Evolutionary conservation across 2,797 vertebrate species (phyloP).

Genomic region (Lacerta viridis): DNA sequence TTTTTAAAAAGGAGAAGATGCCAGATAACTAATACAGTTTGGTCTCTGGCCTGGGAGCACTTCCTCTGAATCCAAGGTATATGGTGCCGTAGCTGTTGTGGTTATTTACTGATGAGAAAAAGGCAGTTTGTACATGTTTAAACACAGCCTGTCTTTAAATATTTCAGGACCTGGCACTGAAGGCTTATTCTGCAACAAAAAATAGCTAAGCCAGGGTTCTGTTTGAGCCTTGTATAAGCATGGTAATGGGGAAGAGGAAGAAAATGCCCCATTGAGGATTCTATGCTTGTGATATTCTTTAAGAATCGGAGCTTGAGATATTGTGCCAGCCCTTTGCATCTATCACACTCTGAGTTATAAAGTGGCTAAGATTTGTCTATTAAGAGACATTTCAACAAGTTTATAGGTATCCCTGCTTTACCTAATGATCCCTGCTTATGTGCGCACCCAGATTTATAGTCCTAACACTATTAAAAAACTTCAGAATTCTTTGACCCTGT

Average conservation of each 20-base stretch:
- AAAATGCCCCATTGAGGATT: conserved; percentile 75
- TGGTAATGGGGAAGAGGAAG: neutral
- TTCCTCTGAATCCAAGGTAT: neutral
- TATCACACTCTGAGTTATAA: conserved; percentile 72
- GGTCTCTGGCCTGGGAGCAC: neutral
- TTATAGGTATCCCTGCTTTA: conserved; percentile 74
- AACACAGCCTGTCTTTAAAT: neutral
- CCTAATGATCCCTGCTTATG: conserved; percentile 58
- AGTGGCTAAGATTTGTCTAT: conserved; percentile 77
- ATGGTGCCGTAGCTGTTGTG: too few species aligned
- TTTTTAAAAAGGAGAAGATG: neutral
- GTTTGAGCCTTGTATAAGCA: neutral
- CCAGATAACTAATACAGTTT: neutral
- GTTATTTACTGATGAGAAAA: neutral
- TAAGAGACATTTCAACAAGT: conserved; percentile 74
- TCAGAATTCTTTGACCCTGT: conserved; percentile 81
- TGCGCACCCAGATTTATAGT: conserved; percentile 76
- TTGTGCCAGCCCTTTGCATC: conserved; percentile 81
- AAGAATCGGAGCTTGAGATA: conserved; percentile 51
- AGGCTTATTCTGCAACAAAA: neutral
- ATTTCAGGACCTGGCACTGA: neutral
- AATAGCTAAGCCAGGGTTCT: neutral
- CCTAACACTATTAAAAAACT: conserved; percentile 75
- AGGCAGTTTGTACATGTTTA: neutral
- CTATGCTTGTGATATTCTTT: conserved; percentile 52